Percentiles rank a stretch among this genome's conserved stretches.
Evolutionary conservation across 2,113 vertebrate species (phyloP).

Genomic region (Lutjanus erythropterus): DNA sequence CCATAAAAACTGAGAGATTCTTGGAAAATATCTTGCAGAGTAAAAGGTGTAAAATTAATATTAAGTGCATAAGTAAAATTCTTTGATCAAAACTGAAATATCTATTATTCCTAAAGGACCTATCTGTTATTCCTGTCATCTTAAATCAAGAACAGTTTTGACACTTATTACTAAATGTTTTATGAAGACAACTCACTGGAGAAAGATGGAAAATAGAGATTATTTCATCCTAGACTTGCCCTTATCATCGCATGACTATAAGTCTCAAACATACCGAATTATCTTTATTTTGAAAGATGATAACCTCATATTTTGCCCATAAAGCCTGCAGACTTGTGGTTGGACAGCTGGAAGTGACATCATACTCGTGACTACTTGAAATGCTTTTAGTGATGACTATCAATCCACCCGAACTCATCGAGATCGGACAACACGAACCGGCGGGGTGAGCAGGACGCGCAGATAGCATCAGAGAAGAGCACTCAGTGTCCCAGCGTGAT

Average conservation of each 20-base stretch:
- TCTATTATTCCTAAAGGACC: background rate
- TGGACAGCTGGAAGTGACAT: constrained; percentile 59
- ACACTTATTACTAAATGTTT: background rate
- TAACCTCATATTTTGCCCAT: background rate
- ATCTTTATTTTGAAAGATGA: constrained; percentile 18
- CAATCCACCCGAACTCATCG: constrained; percentile 22
- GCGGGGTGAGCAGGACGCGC: background rate
- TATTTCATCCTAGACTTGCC: background rate
- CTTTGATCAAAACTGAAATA: constrained; percentile 5
- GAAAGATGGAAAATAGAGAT: background rate
- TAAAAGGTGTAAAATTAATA: background rate
- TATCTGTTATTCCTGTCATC: too few relatives aligned
- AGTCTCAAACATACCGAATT: background rate
- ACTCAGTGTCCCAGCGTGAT: constrained; percentile 30
- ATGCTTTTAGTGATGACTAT: constrained; percentile 61
- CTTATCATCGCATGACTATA: background rate
- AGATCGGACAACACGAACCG: background rate
- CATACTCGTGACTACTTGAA: constrained; percentile 45
- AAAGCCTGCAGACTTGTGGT: background rate
- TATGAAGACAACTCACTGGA: background rate
- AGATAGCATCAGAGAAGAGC: constrained; percentile 54
- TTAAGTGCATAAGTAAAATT: background rate
- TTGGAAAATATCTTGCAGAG: background rate
- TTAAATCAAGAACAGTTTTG: background rate
- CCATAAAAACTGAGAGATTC: too few relatives aligned